Base-by-base conservation (phyloP, 2,797 vertebrate species). In the Acanthurus lineatus region DNA sequence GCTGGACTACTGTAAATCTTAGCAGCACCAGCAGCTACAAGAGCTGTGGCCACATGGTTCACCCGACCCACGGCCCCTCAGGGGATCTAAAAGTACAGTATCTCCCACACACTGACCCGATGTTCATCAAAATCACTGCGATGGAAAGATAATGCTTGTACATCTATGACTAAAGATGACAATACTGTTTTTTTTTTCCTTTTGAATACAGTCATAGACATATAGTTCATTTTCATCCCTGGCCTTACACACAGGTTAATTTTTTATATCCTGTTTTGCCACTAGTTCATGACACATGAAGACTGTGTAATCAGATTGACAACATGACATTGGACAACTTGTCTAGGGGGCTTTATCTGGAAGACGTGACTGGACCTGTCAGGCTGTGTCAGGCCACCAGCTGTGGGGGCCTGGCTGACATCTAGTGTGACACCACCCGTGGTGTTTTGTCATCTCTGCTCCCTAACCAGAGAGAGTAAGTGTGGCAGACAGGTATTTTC, bases 341-440 rank as follows among this genome's bases (percentile, higher is more conserved):
- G 91, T 93, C 92, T 81, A 22, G 83, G 72, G 90, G 90, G 85
- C 78, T 91, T 90, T 86, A 87, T 93, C 82, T 86, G 86, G 84
- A 85, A 91, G 92, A 89, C 76, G 88, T 90, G 91, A 91, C 85
- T 80, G 81, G 90, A 90, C 88, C 94, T 95, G 94, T 94, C 94
- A 93, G 78, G 81, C 91, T 70, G 70, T 86, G 92, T 95, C 92
- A 92, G 82, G 82, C 90, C 92, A 92, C 90, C 91, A 90, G 92
- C 88, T 92, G 92, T 88, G 87, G 85, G 80, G 93, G 90, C 81
- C 89, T 49, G 86, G 79, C 86, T 88, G 90, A 93, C 90, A 92
- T 93, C 82, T 85, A 90, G 86, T 86, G 89, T 94, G 93, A 94
- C 93, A 93, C 87, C 88, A 94, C 93, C 94, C 87, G 86, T 94